Base-by-base conservation (phyloP, 2,888 invertebrate genomes). In the Spatulosminthurus flaviceps region DNA sequence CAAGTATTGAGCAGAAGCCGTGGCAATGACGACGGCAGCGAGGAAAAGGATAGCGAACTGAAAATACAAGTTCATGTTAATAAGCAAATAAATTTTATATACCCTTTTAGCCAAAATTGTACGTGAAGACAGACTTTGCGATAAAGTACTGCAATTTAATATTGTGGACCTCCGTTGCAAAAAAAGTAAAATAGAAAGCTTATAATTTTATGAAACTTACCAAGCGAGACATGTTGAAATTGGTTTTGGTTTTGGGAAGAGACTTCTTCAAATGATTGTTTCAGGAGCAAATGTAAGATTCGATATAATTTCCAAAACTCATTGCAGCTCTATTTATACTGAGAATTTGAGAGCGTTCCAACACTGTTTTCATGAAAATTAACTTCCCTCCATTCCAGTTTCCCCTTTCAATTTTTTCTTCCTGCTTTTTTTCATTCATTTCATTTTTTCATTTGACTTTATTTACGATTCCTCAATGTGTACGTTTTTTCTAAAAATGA, bases 1-100 rank as follows among this genome's bases (percentile, higher is more conserved):
- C 69, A 69, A 51, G 41, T 77, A 77, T 61, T 77, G 71, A 34
- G 70, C 71, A n/a, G 77, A 77, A 24, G 77, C 70, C 0, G 34
- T 69, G 60, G 77, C 77, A 29, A 77, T 29, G 22, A 71, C 34
- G 51, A 67, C 66, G 71, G 77, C 71, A 64, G 64, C 77, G 77
- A 77, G 71, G 77, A 77, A 71, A 64, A 77, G 64, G 77, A 77
- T 19, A 71, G 70, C 71, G 22, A 70, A 77, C 77, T 77, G 61
- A 42, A 71, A 64, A 64, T 4, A 64, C n/a, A 22, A 64, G 7
- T 61, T 64, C 11, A 24, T 24, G n/a, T 64, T 64, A n/a, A n/a
- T n/a, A n/a, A n/a, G n/a, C n/a, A n/a, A n/a, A n/a, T 64, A 5
- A 1, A 64, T 9, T 24, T 64, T 24, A 60, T 7, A 21, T 5